Percentiles rank a stretch among this genome's conserved stretches.
Conservation (phyloP, 2,113 vertebrate genomes). For the Hystrix brachyura region DNA sequence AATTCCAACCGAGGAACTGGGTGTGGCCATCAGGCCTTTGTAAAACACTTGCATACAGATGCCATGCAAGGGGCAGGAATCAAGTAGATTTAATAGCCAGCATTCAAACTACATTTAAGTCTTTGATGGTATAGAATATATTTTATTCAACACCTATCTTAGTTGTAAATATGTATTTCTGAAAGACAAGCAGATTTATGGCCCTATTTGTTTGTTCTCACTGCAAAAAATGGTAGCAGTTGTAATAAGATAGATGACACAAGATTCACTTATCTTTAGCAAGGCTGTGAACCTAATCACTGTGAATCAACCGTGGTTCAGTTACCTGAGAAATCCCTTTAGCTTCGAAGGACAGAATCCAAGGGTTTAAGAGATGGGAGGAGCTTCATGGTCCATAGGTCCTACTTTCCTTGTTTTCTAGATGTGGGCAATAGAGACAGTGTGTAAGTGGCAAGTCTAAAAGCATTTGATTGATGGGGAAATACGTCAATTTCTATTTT, state of each 20-base stretch:
- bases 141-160: not conserved
- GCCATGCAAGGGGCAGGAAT: not conserved
- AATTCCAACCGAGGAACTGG: not conserved
- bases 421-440: not conserved
- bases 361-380: not conserved
- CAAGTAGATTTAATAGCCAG: constrained; percentile 18
- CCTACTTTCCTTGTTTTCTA: not conserved
- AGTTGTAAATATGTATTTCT: not conserved
- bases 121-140: not conserved
- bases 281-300: not conserved
- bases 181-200: not conserved
- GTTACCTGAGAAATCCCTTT: not conserved
- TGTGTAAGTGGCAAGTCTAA: too few species aligned
- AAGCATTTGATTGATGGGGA: not conserved
- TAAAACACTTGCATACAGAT: not conserved
- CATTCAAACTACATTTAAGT: not conserved
- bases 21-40: not conserved
- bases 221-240: not conserved
- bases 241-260: not conserved
- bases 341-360: not conserved
- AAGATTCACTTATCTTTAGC: not conserved
- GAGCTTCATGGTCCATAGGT: not conserved
- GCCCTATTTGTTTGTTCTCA: not conserved
- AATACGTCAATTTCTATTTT: not conserved
- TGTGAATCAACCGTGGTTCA: not conserved